Base-by-base conservation (phyloP, 2,888 invertebrate species). In the Onchidella celtica region DNA sequence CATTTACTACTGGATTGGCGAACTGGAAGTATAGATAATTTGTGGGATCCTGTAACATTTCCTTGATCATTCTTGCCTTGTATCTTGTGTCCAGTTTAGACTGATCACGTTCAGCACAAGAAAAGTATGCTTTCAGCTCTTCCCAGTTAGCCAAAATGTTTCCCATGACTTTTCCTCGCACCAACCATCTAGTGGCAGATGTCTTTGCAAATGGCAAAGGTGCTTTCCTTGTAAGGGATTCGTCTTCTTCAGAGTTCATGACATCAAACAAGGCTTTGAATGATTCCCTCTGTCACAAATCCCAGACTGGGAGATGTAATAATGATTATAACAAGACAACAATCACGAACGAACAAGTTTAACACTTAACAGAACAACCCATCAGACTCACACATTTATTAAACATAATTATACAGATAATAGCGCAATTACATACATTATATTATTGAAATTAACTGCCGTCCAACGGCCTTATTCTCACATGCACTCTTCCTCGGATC, bases 61-160 rank as follows among this genome's bases (percentile, higher is more conserved):
- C 68, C 21, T 38, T 68, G 1, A 68, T 6, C 17, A 47, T 6
- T 6, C 47, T 6, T 29, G 65, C 72, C 36, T 72, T 79, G 55
- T 57, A 77, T 34, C 55, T 32, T 34, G 66, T 55, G 4, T 68
- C 55, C 1, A 29, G n/a, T 2, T 9, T 29, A n/a, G 76, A n/a
- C 2, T 40, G 21, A 1, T 1, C 63, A 32, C 32, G 36, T 32
- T 79, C 72, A 36, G 47, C 72, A 29, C 14, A 32, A 27, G 40
- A 40, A 40, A 79, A 79, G 21, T 63, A 79, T 24, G 47, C 29
- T 1, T 63, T 65, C 2, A 79, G 27, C 36, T 73, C 73, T 6
- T 79, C 66, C 65, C 79, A 79, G 55, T 73, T 79, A 29, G 59
- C 34, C 14, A 79, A 11, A 21, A 79, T 65, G 27, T 72, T 79